Evolutionary conservation across 2,888 invertebrate genomes (phyloP).

Genomic region (Diarsia mendica): DNA sequence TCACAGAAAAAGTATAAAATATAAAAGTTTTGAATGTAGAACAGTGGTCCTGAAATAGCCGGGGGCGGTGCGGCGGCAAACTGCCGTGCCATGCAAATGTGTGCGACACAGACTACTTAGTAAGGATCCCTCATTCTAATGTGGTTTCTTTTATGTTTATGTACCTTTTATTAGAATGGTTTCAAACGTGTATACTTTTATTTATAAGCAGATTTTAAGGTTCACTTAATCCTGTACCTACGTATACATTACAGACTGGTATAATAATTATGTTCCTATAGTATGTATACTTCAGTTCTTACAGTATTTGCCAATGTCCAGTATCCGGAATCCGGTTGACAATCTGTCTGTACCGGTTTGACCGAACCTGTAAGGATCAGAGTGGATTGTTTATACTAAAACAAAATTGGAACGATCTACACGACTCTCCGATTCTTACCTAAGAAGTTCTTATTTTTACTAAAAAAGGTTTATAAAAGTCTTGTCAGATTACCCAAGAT

Average conservation of each 20-base stretch:
- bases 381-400: neutral
- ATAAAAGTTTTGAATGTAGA: constrained; percentile 61
- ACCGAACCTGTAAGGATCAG: neutral
- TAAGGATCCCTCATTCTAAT: constrained; percentile 33
- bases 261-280: too few species aligned
- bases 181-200: neutral
- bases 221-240: neutral
- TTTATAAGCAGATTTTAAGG: neutral
- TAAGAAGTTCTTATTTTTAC: neutral
- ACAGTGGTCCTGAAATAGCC: constrained; percentile 52
- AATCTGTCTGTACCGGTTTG: neutral
- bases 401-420: neutral
- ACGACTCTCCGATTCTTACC: too few species aligned
- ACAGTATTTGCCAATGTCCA: neutral
- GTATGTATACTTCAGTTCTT: too few species aligned
- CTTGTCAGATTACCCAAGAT: neutral
- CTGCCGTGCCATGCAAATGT: constrained; percentile 47
- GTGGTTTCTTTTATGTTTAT: constrained; percentile 11
- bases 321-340: neutral
- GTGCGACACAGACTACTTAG: constrained; percentile 42
- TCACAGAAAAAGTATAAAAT: constrained; percentile 44
- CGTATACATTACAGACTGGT: neutral
- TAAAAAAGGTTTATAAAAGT: neutral
- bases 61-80: constrained; percentile 51
- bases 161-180: neutral